These are phyloP conservation scores for Smittia sp. DNA, from an alignment of 2,888 invertebrate genomes.

Conservation along the genomic window DNA sequence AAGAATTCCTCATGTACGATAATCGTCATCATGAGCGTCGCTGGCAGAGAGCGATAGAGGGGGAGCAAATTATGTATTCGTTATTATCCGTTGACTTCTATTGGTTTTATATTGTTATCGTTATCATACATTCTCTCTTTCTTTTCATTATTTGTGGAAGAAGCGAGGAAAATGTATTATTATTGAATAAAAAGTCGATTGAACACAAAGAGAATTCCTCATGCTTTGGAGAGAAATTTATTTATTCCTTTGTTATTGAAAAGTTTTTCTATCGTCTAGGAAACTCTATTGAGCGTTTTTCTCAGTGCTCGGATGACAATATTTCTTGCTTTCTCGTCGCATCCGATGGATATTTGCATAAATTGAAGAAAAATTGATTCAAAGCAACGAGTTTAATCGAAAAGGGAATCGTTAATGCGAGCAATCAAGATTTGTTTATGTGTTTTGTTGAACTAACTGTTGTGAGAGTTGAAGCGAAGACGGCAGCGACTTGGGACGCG, in stretches of 20 bases:
- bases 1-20: constrained; percentile 1
- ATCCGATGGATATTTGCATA: constrained; percentile 22
- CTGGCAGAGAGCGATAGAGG: not conserved
- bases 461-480: too few relatives aligned
- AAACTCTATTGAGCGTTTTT: not conserved
- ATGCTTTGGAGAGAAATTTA: constrained; percentile 22
- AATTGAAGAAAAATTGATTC: constrained; percentile 7
- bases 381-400: not conserved
- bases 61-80: constrained; percentile 34
- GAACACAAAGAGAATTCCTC: constrained; percentile 31
- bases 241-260: constrained; percentile 41
- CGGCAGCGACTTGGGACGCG: not conserved
- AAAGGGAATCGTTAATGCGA: not conserved
- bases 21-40: constrained; percentile 31
- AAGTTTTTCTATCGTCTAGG: constrained; percentile 17
- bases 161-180: constrained; percentile 25
- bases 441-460: not conserved
- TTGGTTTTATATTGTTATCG: constrained; percentile 42
- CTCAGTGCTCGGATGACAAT: not conserved
- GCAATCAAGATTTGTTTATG: not conserved
- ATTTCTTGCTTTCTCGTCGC: not conserved
- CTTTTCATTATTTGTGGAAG: constrained; percentile 23
- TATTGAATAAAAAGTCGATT: constrained; percentile 38
- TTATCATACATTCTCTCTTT: constrained; percentile 31
- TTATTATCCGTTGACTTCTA: constrained; percentile 41